These are phyloP conservation scores for Dermatemys mawii DNA, from an alignment of 2,113 vertebrate genomes.

Conservation along the genomic window DNA sequence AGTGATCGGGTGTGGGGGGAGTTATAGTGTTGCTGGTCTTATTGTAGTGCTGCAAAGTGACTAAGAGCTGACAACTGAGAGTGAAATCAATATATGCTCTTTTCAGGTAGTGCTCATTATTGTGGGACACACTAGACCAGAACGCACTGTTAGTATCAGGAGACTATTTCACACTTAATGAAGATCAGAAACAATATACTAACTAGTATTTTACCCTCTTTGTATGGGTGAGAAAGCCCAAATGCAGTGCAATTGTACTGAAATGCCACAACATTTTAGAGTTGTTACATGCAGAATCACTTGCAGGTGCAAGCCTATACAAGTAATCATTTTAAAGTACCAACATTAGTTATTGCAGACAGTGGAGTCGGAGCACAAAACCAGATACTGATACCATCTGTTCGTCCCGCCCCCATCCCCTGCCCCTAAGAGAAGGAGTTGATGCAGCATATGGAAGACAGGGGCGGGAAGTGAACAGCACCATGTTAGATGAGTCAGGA, in stretches of 20 bases:
- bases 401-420: neutral
- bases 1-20: neutral
- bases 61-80: conserved; percentile 49
- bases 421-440: neutral
- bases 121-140: conserved; percentile 33
- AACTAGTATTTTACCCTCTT: neutral
- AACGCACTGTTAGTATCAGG: neutral
- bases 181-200: conserved; percentile 35
- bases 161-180: conserved; percentile 18
- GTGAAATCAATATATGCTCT: conserved; percentile 37
- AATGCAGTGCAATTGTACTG: fast-evolving
- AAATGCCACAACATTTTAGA: fast-evolving
- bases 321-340: neutral
- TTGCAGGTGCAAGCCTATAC: fast-evolving
- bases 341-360: neutral
- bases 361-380: neutral
- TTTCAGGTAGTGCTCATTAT: conserved; percentile 49
- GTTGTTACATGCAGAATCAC: fast-evolving
- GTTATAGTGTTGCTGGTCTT: conserved; percentile 22
- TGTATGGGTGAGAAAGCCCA: neutral
- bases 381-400: neutral
- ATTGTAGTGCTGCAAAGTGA: conserved; percentile 39
- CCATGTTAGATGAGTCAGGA: neutral
- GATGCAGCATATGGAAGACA: neutral
- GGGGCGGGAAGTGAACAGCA: neutral